Evolutionary conservation across 2,797 vertebrate species (phyloP).

Genomic region (Mastacembelus armatus): DNA sequence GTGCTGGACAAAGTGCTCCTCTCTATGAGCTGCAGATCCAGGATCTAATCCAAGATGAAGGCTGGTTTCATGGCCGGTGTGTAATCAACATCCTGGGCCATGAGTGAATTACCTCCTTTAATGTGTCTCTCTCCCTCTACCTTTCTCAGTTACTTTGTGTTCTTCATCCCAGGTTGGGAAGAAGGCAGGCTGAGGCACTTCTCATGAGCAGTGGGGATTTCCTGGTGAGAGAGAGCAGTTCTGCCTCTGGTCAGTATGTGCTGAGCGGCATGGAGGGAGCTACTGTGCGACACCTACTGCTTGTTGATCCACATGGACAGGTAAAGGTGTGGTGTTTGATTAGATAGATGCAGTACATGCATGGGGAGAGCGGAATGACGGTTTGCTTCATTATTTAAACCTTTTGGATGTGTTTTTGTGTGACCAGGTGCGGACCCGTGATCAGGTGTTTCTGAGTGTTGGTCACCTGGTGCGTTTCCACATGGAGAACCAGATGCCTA

Average conservation of each 20-base stretch:
- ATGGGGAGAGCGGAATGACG: no score
- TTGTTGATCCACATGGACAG: constrained; percentile 94
- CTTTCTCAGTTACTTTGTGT: not conserved
- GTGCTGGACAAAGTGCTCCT: constrained; percentile 14
- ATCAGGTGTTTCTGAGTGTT: constrained; percentile 89
- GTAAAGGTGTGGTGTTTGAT: constrained; percentile 59
- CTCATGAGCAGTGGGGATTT: constrained; percentile 91
- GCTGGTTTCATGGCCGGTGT: constrained; percentile 92
- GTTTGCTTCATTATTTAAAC: constrained; percentile 1
- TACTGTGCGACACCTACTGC: constrained; percentile 89
- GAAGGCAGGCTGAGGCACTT: constrained; percentile 90
- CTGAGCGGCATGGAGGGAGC: constrained; percentile 92
- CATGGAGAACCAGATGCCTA: constrained; percentile 92
- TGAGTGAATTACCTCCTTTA: not conserved
- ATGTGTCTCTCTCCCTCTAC: no score
- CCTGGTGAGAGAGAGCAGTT: constrained; percentile 91
- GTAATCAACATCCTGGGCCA: not conserved
- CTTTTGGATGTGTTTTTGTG: constrained; percentile 16
- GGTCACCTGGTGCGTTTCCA: constrained; percentile 93
- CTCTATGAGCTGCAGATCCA: constrained; percentile 68
- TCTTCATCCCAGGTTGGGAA: constrained; percentile 79
- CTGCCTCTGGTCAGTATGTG: constrained; percentile 90
- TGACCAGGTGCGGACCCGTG: constrained; percentile 91
- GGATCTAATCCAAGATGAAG: constrained; percentile 85
- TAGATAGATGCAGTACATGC: not conserved